Evolutionary conservation across 2,113 vertebrate genomes (phyloP).

Genomic region (Lamprotornis superbus): DNA sequence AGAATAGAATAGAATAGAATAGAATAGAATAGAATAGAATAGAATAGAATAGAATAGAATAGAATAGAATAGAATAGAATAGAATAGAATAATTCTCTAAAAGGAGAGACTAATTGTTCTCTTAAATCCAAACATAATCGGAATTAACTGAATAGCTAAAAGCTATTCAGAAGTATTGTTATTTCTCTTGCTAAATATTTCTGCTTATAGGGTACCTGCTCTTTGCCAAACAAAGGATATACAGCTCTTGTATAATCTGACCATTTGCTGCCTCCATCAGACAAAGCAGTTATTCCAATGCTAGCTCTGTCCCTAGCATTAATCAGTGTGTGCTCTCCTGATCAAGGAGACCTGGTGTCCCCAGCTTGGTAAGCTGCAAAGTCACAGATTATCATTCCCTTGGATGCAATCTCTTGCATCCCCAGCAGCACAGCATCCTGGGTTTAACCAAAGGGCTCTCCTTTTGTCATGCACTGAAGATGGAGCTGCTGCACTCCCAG

Average conservation of each 20-base stretch:
- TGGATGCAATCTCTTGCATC: background rate
- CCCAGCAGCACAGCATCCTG: background rate
- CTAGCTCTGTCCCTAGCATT: background rate
- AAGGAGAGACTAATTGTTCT: background rate
- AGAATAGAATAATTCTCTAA: background rate
- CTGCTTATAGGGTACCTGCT: background rate
- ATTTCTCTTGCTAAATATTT: background rate
- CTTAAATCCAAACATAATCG: background rate
- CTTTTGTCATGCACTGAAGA: background rate
- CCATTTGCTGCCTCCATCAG: background rate
- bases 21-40: background rate
- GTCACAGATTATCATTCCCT: background rate
- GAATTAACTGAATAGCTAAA: background rate
- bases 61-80: background rate
- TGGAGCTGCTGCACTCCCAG: background rate
- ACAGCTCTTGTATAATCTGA: background rate
- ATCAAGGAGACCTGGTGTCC: background rate
- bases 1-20: background rate
- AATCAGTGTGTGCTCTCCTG: background rate
- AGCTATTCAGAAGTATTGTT: background rate
- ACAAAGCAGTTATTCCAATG: background rate
- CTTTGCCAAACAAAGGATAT: background rate
- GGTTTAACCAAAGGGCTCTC: background rate
- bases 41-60: background rate
- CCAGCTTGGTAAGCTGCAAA: background rate